These are phyloP conservation scores for Mustela lutreola DNA, from an alignment of 2,113 vertebrate genomes.

Conservation along the genomic window DNA sequence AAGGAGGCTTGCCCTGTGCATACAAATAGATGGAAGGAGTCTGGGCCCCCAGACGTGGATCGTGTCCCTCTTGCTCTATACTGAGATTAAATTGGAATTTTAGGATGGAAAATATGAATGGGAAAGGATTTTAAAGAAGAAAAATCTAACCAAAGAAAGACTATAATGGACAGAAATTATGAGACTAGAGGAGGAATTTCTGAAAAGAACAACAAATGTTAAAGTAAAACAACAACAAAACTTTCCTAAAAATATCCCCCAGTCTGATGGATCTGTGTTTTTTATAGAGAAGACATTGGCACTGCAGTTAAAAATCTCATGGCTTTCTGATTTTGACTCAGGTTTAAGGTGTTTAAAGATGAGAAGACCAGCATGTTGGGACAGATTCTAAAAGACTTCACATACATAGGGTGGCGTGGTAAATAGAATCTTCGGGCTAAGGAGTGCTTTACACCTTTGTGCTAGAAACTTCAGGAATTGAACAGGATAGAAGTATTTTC, in stretches of 20 bases:
- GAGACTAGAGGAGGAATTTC: not conserved
- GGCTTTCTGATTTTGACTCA: not conserved
- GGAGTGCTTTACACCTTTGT: not conserved
- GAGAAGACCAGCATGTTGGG: not conserved
- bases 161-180: not conserved
- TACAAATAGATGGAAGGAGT: not conserved
- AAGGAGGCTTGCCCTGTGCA: not conserved
- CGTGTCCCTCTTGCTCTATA: not conserved
- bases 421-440: not conserved
- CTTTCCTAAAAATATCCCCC: not conserved
- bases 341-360: not conserved
- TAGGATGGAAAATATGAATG: not conserved
- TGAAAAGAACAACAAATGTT: not conserved
- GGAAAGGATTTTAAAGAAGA: not conserved
- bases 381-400: not conserved
- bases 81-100: not conserved
- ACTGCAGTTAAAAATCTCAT: not conserved
- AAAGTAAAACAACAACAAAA: not conserved
- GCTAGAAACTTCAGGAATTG: not conserved
- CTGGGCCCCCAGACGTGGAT: not conserved
- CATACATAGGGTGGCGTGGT: not conserved
- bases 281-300: not conserved
- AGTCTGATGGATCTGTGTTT: not conserved
- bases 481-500: not conserved
- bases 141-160: not conserved